A percentile compares a stretch with the other conserved stretches of the same genome.
Evolutionary conservation across 1,140 invertebrate genomes (phyloP).

Genomic region (Nephila pilipes): DNA sequence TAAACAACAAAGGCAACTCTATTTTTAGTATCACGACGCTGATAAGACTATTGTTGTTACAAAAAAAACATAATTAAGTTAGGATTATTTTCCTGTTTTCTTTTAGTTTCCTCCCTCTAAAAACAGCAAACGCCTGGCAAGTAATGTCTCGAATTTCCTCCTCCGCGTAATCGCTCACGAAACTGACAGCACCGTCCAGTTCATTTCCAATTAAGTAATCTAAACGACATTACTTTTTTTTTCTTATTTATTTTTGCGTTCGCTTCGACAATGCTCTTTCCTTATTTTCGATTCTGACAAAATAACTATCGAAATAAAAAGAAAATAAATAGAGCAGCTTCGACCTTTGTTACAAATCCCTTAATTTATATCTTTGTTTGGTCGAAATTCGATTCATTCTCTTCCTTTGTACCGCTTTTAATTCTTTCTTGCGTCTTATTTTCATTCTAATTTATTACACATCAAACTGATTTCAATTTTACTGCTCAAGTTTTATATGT

Average conservation of each 20-base stretch:
- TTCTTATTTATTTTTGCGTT: neutral
- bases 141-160: neutral
- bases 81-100: neutral
- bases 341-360: neutral
- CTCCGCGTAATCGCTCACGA: neutral
- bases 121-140: neutral
- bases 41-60: neutral
- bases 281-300: neutral
- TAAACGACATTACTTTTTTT: neutral
- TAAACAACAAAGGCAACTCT: neutral
- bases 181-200: neutral
- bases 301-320: neutral
- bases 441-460: neutral
- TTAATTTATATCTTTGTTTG: neutral
- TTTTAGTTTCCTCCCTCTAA: neutral
- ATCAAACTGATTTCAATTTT: neutral
- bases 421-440: neutral
- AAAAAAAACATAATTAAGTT: neutral
- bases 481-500: neutral
- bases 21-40: neutral
- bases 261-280: neutral
- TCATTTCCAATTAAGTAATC: neutral
- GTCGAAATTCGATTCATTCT: neutral
- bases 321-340: neutral
- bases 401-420: neutral